phyloP scores from a whole-genome alignment of 2,888 invertebrate genomes.

The Tethea ocularis region DNA sequence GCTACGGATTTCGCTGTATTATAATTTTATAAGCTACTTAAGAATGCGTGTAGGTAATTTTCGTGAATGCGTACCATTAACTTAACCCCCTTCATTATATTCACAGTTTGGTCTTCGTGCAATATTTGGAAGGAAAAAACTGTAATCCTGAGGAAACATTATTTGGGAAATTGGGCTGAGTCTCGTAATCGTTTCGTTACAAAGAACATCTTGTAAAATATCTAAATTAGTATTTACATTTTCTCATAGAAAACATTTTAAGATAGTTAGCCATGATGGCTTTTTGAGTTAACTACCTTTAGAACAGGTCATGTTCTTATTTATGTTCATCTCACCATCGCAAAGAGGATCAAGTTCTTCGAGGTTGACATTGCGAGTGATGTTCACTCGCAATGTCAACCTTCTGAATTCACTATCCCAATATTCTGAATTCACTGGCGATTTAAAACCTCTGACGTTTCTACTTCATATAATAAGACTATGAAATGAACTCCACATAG shows the following conservation, averaged over 20 bases:
- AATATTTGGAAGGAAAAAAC: background rate
- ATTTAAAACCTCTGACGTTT: too few relatives aligned
- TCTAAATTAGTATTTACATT: conserved; percentile 5
- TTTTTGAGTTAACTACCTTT: too few relatives aligned
- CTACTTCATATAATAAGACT: too few relatives aligned
- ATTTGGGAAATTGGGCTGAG: conserved; percentile 1
- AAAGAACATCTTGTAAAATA: background rate
- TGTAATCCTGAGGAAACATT: background rate
- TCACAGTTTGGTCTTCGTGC: conserved; percentile 1
- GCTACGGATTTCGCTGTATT: conserved; percentile 54
- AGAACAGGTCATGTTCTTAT: too few relatives aligned
- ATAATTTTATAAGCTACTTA: conserved; percentile 56
- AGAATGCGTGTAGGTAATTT: conserved; percentile 31
- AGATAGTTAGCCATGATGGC: background rate
- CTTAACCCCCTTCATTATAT: conserved; percentile 17
- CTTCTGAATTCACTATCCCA: too few relatives aligned
- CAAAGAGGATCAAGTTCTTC: too few relatives aligned
- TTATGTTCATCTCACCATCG: too few relatives aligned
- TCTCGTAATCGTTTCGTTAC: background rate
- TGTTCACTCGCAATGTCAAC: too few relatives aligned
- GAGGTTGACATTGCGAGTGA: too few relatives aligned
- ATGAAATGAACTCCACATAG: too few relatives aligned
- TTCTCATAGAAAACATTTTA: background rate
- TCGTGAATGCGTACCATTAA: conserved; percentile 33
- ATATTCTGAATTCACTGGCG: too few relatives aligned